These are phyloP conservation scores for Echinometra lucunter DNA, from an alignment of 53 echinoderm and acorn worm species.

Conservation along the genomic window DNA sequence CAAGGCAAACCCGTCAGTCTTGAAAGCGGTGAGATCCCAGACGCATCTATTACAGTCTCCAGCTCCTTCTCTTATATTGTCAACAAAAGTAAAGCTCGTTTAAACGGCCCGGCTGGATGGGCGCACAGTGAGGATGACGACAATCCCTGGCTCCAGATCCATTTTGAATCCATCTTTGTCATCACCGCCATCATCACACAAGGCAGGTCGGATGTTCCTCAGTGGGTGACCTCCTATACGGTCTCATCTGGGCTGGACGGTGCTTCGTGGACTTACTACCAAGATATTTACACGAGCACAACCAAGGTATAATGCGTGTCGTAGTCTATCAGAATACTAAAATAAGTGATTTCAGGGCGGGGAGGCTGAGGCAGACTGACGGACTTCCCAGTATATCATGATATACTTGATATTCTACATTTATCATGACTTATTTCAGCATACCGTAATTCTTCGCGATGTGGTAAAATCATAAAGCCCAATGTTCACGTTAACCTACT, in stretches of 20 bases:
- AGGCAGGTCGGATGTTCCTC: neutral
- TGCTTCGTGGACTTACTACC: neutral
- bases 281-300: neutral
- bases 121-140: neutral
- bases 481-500: too few relatives aligned
- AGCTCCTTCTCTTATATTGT: neutral
- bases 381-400: too few relatives aligned
- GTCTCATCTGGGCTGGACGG: neutral
- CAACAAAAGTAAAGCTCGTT: neutral
- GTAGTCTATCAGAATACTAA: too few relatives aligned
- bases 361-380: too few relatives aligned
- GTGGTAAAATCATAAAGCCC: too few relatives aligned
- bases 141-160: neutral
- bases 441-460: too few relatives aligned
- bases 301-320: neutral
- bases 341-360: too few relatives aligned
- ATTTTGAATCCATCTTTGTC: neutral
- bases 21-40: neutral
- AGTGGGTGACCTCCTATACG: neutral
- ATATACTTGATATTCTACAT: too few relatives aligned
- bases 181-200: conserved; percentile 5
- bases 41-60: neutral
- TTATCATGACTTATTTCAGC: too few relatives aligned
- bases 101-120: neutral
- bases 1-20: neutral